Conservation (phyloP, 2,888 invertebrate species). For the Eudemis profundana region DNA sequence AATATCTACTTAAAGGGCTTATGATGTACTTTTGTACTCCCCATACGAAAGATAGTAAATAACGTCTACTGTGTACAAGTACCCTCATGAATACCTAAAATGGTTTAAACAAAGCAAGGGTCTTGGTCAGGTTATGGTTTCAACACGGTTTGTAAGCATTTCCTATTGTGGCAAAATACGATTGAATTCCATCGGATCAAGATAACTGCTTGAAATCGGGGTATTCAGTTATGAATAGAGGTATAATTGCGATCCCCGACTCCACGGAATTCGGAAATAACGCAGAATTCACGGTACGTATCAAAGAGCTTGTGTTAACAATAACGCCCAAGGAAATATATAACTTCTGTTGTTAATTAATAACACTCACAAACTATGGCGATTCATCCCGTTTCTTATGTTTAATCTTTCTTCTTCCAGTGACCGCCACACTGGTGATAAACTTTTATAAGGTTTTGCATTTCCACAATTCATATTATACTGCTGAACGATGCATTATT, state of each 20-base stretch:
- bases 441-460: no score
- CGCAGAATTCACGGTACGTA: conserved; percentile 12
- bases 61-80: background rate
- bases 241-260: conserved; percentile 17
- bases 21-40: conserved; percentile 11
- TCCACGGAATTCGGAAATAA: conserved; percentile 11
- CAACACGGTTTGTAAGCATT: conserved; percentile 12
- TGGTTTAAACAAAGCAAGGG: background rate
- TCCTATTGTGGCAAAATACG: conserved; percentile 11
- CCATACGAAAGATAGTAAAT: background rate
- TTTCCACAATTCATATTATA: no score
- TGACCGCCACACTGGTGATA: no score
- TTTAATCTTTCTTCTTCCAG: no score
- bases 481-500: no score
- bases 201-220: conserved; percentile 10
- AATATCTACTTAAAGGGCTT: background rate
- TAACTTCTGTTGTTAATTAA: background rate
- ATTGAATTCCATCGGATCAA: conserved; percentile 22
- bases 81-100: background rate
- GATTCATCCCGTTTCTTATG: no score
- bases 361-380: no score
- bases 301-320: conserved; percentile 19
- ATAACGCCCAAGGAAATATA: background rate
- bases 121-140: background rate
- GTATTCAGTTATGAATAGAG: conserved; percentile 27